Evolutionary conservation across 1,140 invertebrate species (phyloP).

Genomic region (Pissodes strobi): DNA sequence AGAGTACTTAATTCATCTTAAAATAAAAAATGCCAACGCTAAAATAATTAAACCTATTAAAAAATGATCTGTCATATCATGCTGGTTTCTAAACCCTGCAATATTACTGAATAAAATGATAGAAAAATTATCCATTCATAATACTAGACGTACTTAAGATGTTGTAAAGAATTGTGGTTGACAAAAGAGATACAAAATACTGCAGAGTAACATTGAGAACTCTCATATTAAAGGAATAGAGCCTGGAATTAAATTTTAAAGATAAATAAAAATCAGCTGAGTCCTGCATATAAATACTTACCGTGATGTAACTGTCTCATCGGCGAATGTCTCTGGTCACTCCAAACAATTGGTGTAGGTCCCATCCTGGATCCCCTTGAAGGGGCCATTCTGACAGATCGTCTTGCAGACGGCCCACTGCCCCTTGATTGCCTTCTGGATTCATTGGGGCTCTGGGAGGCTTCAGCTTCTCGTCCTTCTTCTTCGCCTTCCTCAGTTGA

Average conservation of each 20-base stretch:
- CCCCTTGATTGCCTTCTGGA: conserved; percentile 49
- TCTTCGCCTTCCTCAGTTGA: conserved; percentile 62
- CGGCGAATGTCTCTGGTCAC: conserved; percentile 31
- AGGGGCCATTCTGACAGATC: conserved; percentile 31
- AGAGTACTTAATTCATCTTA: no score
- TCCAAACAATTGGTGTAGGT: conserved; percentile 43
- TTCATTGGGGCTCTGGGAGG: conserved; percentile 63
- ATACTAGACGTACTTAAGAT: neutral
- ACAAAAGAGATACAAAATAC: no score
- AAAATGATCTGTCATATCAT: no score
- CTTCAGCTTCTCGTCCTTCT: conserved; percentile 72
- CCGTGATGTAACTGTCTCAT: conserved; percentile 21
- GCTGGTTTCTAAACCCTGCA: no score
- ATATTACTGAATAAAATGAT: no score
- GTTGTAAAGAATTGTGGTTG: no score
- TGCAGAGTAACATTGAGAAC: no score
- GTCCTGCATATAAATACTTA: conserved; percentile 13
- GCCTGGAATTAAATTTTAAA: neutral
- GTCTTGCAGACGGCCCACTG: conserved; percentile 30
- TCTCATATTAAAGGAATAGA: conserved; percentile 1
- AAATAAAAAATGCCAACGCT: no score
- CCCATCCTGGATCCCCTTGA: conserved; percentile 24
- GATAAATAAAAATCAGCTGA: neutral
- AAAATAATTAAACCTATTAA: no score
- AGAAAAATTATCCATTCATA: no score